phyloP scores from a whole-genome alignment of 1,140 invertebrate genomes.

The Hylaeus anthracinus region DNA sequence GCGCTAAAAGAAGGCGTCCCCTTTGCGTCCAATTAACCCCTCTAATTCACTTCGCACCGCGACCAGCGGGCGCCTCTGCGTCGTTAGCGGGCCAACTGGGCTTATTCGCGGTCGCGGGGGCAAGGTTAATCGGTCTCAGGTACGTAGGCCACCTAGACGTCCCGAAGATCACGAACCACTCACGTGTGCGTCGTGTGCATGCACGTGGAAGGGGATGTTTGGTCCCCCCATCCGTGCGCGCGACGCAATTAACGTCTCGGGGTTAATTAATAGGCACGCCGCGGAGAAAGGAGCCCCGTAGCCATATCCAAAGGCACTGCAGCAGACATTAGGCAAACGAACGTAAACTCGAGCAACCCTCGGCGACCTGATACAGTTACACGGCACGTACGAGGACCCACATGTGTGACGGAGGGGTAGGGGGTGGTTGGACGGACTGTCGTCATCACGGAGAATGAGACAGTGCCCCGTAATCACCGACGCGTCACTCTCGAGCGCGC shows the following conservation, averaged over 20 bases:
- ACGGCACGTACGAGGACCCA: constrained; percentile 18
- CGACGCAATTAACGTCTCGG: constrained; percentile 68
- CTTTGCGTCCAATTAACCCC: constrained; percentile 51
- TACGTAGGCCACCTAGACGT: constrained; percentile 2
- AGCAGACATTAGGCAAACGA: constrained; percentile 64
- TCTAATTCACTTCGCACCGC: constrained; percentile 31
- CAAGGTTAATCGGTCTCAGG: constrained; percentile 48
- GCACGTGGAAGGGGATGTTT: constrained; percentile 21
- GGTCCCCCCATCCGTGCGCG: constrained; percentile 24
- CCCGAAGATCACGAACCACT: constrained; percentile 27
- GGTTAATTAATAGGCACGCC: constrained; percentile 65
- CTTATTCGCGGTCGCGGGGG: constrained; percentile 11
- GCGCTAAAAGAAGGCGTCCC: background rate
- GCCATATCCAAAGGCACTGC: constrained; percentile 61
- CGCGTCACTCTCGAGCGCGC: background rate
- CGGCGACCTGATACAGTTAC: constrained; percentile 42
- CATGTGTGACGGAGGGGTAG: background rate
- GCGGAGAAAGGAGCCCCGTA: constrained; percentile 59
- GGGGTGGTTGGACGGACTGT: constrained; percentile 3
- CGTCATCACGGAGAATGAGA: background rate
- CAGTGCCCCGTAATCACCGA: constrained; percentile 25
- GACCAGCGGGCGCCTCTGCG: background rate
- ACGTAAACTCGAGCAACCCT: constrained; percentile 49
- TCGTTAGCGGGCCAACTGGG: constrained; percentile 14
- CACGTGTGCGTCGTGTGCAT: background rate